Percentiles rank a stretch among this genome's conserved stretches.
Conservation (phyloP, 2,797 vertebrate species). For the Buphagus erythrorhynchus region DNA sequence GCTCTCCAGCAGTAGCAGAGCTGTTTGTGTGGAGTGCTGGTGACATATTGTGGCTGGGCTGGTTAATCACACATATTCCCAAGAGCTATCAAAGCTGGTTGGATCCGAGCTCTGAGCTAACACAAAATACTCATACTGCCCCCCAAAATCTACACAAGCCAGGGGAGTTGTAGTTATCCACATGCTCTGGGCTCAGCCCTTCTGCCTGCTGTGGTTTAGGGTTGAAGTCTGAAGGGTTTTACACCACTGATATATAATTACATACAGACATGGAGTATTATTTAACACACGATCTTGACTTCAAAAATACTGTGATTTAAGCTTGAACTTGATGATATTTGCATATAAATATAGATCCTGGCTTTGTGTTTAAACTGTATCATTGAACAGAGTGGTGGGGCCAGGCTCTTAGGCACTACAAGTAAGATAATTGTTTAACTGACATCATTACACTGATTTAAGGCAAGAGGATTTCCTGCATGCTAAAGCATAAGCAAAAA, state of each 20-base stretch:
- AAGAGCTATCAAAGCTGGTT: not conserved
- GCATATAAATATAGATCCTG: not conserved
- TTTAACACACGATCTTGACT: not conserved
- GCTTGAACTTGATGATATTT: not conserved
- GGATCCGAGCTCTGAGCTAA: not conserved
- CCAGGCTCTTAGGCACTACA: not conserved
- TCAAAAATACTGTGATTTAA: not conserved
- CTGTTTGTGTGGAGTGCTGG: slow-evolving; percentile 58
- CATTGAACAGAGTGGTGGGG: not conserved
- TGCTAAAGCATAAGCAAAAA: not conserved
- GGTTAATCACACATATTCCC: slow-evolving; percentile 52
- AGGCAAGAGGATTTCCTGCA: not conserved
- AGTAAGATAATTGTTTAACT: not conserved
- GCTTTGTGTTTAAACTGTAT: not conserved
- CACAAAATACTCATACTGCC: not conserved
- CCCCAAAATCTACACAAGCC: not conserved
- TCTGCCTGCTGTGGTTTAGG: not conserved
- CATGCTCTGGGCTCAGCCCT: not conserved
- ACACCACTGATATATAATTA: not conserved
- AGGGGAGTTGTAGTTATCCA: not conserved
- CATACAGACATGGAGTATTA: not conserved
- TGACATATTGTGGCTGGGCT: slow-evolving; percentile 65
- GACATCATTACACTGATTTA: not conserved
- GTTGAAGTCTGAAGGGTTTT: not conserved
- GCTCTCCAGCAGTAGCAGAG: not conserved